Conservation (phyloP, 1,140 invertebrate genomes). For the Ridgeia piscesae region DNA sequence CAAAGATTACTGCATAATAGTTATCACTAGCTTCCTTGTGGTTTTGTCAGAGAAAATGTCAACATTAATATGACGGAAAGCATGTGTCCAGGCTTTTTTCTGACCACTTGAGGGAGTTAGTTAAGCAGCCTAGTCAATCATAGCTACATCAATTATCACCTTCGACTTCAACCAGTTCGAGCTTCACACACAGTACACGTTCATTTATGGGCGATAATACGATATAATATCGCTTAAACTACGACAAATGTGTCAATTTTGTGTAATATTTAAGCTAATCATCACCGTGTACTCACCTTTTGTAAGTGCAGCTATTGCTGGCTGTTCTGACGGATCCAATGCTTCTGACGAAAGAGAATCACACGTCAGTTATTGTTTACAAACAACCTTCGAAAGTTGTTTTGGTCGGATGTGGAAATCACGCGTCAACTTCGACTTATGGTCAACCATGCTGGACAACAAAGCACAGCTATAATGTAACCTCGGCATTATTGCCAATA, state of each 20-base stretch:
- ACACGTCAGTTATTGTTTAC: not conserved
- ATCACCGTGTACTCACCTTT: not conserved
- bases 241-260: not conserved
- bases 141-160: not conserved
- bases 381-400: not conserved
- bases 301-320: not conserved
- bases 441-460: not conserved
- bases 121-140: no score
- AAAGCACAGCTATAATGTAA: no score
- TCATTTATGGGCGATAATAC: not conserved
- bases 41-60: no score
- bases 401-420: not conserved
- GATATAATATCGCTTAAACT: not conserved
- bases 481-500: no score
- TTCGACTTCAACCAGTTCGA: no score
- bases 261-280: not conserved
- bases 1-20: no score
- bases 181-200: no score
- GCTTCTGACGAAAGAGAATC: not conserved
- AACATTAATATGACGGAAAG: no score
- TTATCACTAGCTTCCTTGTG: no score
- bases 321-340: not conserved
- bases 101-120: no score
- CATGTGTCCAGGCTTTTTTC: no score
- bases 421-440: not conserved